Base-by-base conservation (phyloP, 2,888 invertebrate genomes). In the Scaptomyza flava region DNA sequence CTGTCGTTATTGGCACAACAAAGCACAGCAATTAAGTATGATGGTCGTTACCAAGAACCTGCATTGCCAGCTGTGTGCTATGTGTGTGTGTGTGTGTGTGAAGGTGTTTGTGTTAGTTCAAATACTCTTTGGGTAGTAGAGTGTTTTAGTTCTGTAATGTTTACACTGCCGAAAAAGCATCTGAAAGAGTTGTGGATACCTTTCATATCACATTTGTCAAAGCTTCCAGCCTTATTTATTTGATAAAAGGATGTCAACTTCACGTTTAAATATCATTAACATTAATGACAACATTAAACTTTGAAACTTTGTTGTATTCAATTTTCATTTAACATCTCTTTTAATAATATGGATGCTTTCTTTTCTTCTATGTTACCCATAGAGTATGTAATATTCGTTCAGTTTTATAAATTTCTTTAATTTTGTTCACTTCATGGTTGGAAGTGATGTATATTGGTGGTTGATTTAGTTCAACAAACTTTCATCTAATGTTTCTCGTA, bases 1-100 rank as follows among this genome's bases (percentile, higher is more conserved):
- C 63, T 62, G 61, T 70, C 74, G 72, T 60, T 79, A 73, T 81
- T 85, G 86, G 81, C 72, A 86, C 81, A 81, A 81, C 87, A 86
- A 71, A 86, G 81, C 71, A 59, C 74, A 59, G 68, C 81, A 81
- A 81, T 81, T 81, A 83, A 81, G 62, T 77, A 77, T 77, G 77
- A 81, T 79, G 83, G 77, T 50, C 52, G 68, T 54, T 47, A 5
- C 52, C 23, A 23, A 48, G 57, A 84, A 84, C 68, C 75, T 74
- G 65, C 70, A 59, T 63, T 47, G 66, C 31, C 62, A 70, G 71
- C 74, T 70, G 71, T 43, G 7, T 31, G 31, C 31, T 4, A 31
- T 74, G 27, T 74, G 69, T 42, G 27, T 69, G 69, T 42, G 27
- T 74, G 65, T 41, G 20, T 41, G 41, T 54, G 46, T 58, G 56